Conservation (phyloP, 2,113 vertebrate genomes). For the Mesoclemmys tuberculata region DNA sequence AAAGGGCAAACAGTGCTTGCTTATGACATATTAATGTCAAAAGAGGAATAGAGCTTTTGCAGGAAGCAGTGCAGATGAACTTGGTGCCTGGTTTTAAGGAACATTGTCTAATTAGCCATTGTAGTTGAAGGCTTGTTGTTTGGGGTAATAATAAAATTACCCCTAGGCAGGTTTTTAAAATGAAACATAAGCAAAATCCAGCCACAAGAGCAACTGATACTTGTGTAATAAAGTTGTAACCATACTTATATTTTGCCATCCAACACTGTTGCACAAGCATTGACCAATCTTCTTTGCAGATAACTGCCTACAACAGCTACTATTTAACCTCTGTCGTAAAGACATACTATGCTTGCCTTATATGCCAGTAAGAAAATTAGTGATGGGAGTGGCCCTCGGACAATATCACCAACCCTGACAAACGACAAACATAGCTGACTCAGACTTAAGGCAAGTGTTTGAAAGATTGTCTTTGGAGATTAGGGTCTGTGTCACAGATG, state of each 20-base stretch:
- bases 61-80: neutral
- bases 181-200: constrained; percentile 19
- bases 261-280: constrained; percentile 4
- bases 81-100: neutral
- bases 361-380: rapidly evolving
- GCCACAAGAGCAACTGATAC: neutral
- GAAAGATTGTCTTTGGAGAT: neutral
- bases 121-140: constrained; percentile 17
- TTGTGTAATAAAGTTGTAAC: constrained; percentile 22
- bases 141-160: neutral
- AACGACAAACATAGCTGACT: neutral
- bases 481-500: neutral
- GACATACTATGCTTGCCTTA: neutral
- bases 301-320: neutral
- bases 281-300: constrained; percentile 32
- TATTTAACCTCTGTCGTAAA: neutral
- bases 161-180: neutral
- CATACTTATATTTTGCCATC: neutral
- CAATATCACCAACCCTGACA: neutral
- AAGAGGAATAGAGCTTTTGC: neutral
- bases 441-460: neutral
- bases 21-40: constrained; percentile 15
- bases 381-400: neutral
- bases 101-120: neutral
- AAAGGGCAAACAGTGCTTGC: neutral